Evolutionary conservation across 2,797 vertebrate genomes (phyloP), one percentile per base, ranked within the genome.

Genomic region (Cyprinodon diabolis): DNA sequence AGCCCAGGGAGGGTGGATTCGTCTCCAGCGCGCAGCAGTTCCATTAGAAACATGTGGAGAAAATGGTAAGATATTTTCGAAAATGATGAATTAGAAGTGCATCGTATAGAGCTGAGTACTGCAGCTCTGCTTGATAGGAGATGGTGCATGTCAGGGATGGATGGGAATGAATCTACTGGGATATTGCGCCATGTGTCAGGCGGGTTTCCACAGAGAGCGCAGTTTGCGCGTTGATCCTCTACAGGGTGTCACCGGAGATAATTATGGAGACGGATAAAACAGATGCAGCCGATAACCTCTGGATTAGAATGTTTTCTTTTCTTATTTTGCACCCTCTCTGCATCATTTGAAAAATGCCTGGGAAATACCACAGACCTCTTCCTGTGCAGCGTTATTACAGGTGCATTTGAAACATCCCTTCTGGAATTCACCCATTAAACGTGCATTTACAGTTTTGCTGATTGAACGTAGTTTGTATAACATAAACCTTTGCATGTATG

Each of bases 101-200:
- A 4, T 49, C 3, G 10, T 60, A 37, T 71, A 3, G 7, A 60
- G 9, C 45, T 14, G 21, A 57, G 30, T 2, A 14, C 1, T 2
- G 1, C 4, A 37, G 15, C 19, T 58, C 19, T 68, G 52, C 54
- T 9, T 35, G 8, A 7, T 4, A 15, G 2, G 7, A 15, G 7
- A 6, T 15, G 12, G 37, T n/a, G 51, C 35, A n/a, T 15, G 49
- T 6, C 21, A 5, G 66, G 30, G 72, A 35, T 6, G 56, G 66
- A 14, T 51, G 70, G 71, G 23, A 9, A 73, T 3, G 7, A 47
- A 62, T 68, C n/a, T 45, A 78, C 76, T 69, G 84, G 81, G 76
- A 84, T 89, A 70, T 55, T 90, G 89, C 89, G 78, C 82, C 82
- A 88, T 90, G 86, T 81, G 69, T 77, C 57, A 73, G 84, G 67